phyloP scores from a whole-genome alignment of 2,113 vertebrate species.

The Dipodomys spectabilis region DNA sequence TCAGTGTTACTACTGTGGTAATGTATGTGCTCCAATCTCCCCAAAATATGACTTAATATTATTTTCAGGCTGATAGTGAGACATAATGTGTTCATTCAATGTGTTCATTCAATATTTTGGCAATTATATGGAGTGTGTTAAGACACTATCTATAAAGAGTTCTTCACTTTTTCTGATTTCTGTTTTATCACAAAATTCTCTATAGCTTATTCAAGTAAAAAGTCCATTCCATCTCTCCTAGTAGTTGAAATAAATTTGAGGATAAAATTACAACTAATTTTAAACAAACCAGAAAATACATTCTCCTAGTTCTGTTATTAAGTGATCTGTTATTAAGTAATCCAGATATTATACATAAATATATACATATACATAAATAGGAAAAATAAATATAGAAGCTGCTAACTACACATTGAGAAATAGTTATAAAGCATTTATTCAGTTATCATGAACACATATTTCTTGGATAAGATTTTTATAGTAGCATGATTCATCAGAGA shows the following conservation, averaged over 20 bases:
- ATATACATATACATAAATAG: not conserved
- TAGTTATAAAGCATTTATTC: not conserved
- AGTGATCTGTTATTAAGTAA: not conserved
- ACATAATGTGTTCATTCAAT: not conserved
- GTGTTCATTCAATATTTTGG: not conserved
- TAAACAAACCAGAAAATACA: not conserved
- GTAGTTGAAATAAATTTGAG: not conserved
- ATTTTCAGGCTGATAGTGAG: not conserved
- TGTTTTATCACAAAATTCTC: conserved; percentile 29
- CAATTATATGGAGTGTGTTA: conserved; percentile 4
- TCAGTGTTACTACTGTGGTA: not conserved
- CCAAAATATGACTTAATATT: not conserved
- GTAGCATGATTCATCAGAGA: not conserved
- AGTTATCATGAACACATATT: not conserved
- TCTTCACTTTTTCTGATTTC: not conserved
- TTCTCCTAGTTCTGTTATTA: not conserved
- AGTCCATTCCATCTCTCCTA: not conserved
- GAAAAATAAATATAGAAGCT: too few relatives aligned
- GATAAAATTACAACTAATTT: conserved; percentile 14
- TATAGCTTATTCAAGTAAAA: not conserved
- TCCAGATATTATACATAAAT: not conserved
- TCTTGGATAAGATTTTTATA: not conserved
- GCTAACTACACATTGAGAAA: not conserved
- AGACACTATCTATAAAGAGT: not conserved
- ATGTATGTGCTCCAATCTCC: not conserved